Evolutionary conservation across 2,888 invertebrate species (phyloP), one percentile per base, ranked within the genome.

Genomic region (Drosophila neonasuta): DNA sequence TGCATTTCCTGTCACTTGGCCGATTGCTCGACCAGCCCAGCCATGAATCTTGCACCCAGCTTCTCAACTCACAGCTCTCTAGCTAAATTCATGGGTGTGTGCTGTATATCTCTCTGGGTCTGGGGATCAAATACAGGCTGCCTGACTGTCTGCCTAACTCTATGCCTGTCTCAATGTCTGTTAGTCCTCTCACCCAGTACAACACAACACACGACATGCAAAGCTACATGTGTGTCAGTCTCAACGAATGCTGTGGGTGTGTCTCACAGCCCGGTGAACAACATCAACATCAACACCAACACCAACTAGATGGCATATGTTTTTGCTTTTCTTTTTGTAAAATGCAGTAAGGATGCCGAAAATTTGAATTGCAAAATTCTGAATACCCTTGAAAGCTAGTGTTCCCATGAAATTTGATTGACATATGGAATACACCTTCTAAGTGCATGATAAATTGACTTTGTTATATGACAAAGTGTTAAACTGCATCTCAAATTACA

Each of bases 1-100:
- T 83, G 86, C 81, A 86, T 82, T 82, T 86, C 86, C 86, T 86
- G 84, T 84, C 86, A 86, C 84, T 84, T 74, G 72, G 86, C 68
- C 69, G 68, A 79, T 75, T 62, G 78, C 62, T 75, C 59, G 77
- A 46, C 75, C 77, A 56, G 72, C 55, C 68, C 58, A 65, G 58
- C 59, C 57, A 66, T 74, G 74, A 74, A 74, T 75, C 68, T 75
- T 17, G 68, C 74, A 67, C 61, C 66, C 57, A 75, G 56, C 58
- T 41, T 34, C 50, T 41, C 39, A 51, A 45, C 24, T 32, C 24
- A 6, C 71, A 51, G 42, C 29, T 32, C 24, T 9, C 71, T 51
- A 52, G 45, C 50, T 57, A 29, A 41, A 54, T 58, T 45, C 20
- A 77, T 80, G 82, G 80, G 80, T 85, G 80, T 80, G 80, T 73